phyloP scores from a whole-genome alignment of 2,113 vertebrate species.

The Pelobates fuscus region DNA sequence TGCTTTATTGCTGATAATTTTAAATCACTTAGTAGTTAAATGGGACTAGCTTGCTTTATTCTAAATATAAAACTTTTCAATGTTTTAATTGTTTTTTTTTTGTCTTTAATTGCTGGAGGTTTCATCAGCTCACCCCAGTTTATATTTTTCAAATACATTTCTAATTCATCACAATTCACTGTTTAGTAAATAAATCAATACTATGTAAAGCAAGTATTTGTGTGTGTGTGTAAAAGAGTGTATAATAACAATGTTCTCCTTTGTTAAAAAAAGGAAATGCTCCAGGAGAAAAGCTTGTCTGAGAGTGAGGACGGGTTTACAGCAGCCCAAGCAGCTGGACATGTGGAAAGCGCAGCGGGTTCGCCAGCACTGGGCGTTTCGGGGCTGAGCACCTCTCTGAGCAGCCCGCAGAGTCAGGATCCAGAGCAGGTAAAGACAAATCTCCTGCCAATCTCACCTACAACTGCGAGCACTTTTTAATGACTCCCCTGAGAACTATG shows the following conservation, averaged over 20 bases:
- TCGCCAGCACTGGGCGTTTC: conserved; percentile 74
- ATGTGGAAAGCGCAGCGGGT: conserved; percentile 72
- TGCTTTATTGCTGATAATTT: no score
- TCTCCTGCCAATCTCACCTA: not conserved
- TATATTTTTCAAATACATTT: no score
- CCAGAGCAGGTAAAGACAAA: conserved; percentile 81
- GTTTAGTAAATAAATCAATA: no score
- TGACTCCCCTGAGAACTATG: not conserved
- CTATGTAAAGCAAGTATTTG: no score
- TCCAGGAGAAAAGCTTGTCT: conserved; percentile 92
- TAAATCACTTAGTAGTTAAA: no score
- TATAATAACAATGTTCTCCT: not conserved
- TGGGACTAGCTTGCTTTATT: no score
- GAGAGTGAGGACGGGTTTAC: conserved; percentile 85
- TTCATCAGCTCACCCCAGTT: no score
- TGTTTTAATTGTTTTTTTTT: no score
- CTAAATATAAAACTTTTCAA: no score
- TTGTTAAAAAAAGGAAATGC: conserved; percentile 82
- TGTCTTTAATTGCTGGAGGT: no score
- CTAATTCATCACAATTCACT: no score
- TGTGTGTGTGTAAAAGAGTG: no score
- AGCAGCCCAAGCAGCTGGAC: conserved; percentile 70
- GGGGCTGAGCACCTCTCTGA: conserved; percentile 70
- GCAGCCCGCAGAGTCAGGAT: conserved; percentile 76
- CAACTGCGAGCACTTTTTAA: not conserved